Evolutionary conservation across 1,140 invertebrate genomes (phyloP).

Genomic region (Macrobrachium nipponense): DNA sequence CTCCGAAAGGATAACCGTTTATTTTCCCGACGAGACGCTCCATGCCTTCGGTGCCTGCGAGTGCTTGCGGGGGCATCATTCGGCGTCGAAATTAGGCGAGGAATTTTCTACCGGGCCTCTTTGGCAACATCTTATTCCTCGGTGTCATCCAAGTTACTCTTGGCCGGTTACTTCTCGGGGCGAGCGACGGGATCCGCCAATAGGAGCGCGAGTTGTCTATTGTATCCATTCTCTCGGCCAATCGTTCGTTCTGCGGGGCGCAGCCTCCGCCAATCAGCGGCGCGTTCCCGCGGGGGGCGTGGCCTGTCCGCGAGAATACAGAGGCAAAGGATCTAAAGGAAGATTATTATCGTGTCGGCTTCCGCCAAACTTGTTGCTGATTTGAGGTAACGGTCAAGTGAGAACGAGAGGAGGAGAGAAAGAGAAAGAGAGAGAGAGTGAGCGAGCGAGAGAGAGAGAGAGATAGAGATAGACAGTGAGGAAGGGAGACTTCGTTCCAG

Average conservation of each 20-base stretch:
- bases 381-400: conserved; percentile 50
- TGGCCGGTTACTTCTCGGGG: conserved; percentile 39
- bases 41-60: not conserved
- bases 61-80: not conserved
- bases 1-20: not conserved
- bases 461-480: too few relatives aligned
- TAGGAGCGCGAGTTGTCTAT: conserved; percentile 36
- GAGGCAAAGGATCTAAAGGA: conserved; percentile 57
- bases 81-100: not conserved
- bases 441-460: not conserved
- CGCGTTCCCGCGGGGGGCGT: conserved; percentile 21
- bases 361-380: conserved; percentile 59
- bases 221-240: conserved; percentile 51
- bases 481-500: conserved; percentile 5
- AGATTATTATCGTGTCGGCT: conserved; percentile 60
- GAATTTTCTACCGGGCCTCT: not conserved
- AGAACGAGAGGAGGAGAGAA: conserved; percentile 7
- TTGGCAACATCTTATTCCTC: conserved; percentile 37
- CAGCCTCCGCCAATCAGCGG: conserved; percentile 28
- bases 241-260: conserved; percentile 49
- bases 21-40: not conserved
- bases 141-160: conserved; percentile 30
- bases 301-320: conserved; percentile 37
- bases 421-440: too few relatives aligned
- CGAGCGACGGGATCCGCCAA: conserved; percentile 24